These are phyloP conservation scores for Drosophila ogumai DNA, from an alignment of 1,140 invertebrate genomes.

Conservation along the genomic window DNA sequence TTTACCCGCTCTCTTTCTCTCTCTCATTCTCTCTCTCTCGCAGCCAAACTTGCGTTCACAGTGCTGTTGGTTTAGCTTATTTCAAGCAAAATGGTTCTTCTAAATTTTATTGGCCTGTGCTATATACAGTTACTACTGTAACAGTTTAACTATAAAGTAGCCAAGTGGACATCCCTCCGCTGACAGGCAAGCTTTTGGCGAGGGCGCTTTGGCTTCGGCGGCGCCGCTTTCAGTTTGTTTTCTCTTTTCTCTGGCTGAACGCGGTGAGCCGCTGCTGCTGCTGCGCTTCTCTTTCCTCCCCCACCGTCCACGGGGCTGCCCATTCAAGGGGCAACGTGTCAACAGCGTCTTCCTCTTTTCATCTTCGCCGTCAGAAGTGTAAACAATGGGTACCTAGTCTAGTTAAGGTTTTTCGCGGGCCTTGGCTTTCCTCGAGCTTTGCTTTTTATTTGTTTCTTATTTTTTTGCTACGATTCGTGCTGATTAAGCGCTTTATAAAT, in stretches of 20 bases:
- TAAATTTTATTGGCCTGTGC: too few relatives aligned
- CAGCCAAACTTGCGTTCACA: slow-evolving; percentile 1
- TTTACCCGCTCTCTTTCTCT: slow-evolving; percentile 1
- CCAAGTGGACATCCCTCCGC: slow-evolving; percentile 16
- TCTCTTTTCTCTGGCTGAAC: slow-evolving; percentile 31
- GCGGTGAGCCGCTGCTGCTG: slow-evolving; percentile 54
- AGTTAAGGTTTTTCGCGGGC: slow-evolving; percentile 47
- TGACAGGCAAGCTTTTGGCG: slow-evolving; percentile 29
- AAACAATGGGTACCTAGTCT: slow-evolving; percentile 67
- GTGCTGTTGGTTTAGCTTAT: too few relatives aligned
- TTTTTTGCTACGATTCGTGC: slow-evolving; percentile 29
- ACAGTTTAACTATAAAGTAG: neutral
- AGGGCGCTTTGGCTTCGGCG: slow-evolving; percentile 40
- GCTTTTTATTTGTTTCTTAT: slow-evolving; percentile 8
- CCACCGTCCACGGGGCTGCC: slow-evolving; percentile 46
- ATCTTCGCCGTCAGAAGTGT: slow-evolving; percentile 60
- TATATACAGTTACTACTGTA: too few relatives aligned
- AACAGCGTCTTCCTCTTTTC: slow-evolving; percentile 51
- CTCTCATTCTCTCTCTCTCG: slow-evolving; percentile 1
- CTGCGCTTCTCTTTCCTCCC: slow-evolving; percentile 17
- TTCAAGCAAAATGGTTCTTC: too few relatives aligned
- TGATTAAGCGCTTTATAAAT: slow-evolving; percentile 63
- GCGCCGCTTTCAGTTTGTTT: slow-evolving; percentile 57
- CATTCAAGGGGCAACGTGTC: slow-evolving; percentile 76
- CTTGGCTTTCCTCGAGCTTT: slow-evolving; percentile 7